Base-by-base conservation (phyloP, 2,113 vertebrate genomes). In the Fregetta grallaria region DNA sequence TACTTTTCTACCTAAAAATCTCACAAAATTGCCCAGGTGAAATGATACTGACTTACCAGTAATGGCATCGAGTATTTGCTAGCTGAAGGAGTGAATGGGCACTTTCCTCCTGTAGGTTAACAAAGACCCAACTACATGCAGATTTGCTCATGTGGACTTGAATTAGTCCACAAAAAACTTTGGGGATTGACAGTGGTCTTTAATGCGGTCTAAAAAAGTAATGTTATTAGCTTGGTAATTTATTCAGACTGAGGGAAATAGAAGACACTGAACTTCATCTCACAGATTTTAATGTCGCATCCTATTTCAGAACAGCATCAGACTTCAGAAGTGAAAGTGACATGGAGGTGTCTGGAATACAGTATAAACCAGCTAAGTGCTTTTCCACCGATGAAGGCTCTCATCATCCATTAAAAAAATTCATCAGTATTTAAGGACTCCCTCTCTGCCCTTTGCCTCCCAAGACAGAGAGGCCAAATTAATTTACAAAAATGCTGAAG, bases 401-500 rank as follows among this genome's bases (percentile, higher is more conserved):
- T 88, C 71, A 88, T 93, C 58, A 86, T 44, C 82, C 70, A 71
- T 88, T 90, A 83, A 93, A 95, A 96, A 96, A 95, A 88, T 36
- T 88, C 90, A 94, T 95, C 93, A 86, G 82, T 95, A 80, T 95
- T 96, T 97, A 92, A 96, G 88, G 32, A 90, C 92, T 96, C 50
- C 72, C 81, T 80, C 85, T 88, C 74, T 96, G 95, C 93, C 92
- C 95, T 96, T 95, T 97, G 88, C 63, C 88, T 94, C 75, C 67
- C 72, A 93, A 93, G 94, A 83, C 81, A 92, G 45, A 92, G 62
- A 95, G 92, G 96, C 59, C 93, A 96, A 94, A 94, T 92, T 94
- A 93, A 97, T 97, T 97, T 94, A 94, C 71, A 92, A 96, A 94
- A 96, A 92, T 83, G 95, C 94, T 94, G 93, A 96, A 93, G 88